Evolutionary conservation across 2,888 invertebrate genomes (phyloP), one percentile per base, ranked within the genome.

Genomic region (Stomorhina lunata): DNA sequence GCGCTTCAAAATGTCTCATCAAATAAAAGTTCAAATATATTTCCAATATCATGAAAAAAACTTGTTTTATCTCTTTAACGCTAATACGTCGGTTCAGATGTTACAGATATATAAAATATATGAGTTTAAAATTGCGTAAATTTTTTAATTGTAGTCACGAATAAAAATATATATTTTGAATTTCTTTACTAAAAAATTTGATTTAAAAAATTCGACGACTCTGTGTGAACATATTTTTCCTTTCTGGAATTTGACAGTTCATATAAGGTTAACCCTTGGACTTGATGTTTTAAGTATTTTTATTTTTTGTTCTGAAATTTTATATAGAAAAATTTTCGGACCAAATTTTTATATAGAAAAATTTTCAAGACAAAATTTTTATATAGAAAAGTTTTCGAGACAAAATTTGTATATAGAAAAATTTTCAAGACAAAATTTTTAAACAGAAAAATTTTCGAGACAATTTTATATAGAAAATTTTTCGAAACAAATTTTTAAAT

Each of bases 41-140:
- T 81, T 89, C 88, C 75, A 87, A 87, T 86, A 89, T 88, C 88
- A 89, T 89, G 81, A 84, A n/a, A n/a, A n/a, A n/a, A 87, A 80
- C 63, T 17, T 10, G 32, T 12, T 55, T 29, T 25, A 17, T n/a
- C n/a, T 27, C 25, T 48, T 25, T 5, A 29, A 17, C 4, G 15
- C 9, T n/a, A 50, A 69, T 29, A 53, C 12, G n/a, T n/a, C n/a
- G n/a, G n/a, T n/a, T n/a, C n/a, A n/a, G n/a, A n/a, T n/a, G n/a
- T n/a, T n/a, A n/a, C n/a, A n/a, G n/a, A n/a, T n/a, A 15, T 80
- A 78, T 2, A 68, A 78, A 55, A 78, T 71, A 63, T 55, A 71
- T 57, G n/a, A 45, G 17, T 63, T 3, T 25, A 7, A 48, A 34
- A n/a, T 27, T 34, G 15, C 4, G 25, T 29, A 48, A 55, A 34